Evolutionary conservation across 1,140 invertebrate genomes (phyloP).

Genomic region (Spodoptera litura): DNA sequence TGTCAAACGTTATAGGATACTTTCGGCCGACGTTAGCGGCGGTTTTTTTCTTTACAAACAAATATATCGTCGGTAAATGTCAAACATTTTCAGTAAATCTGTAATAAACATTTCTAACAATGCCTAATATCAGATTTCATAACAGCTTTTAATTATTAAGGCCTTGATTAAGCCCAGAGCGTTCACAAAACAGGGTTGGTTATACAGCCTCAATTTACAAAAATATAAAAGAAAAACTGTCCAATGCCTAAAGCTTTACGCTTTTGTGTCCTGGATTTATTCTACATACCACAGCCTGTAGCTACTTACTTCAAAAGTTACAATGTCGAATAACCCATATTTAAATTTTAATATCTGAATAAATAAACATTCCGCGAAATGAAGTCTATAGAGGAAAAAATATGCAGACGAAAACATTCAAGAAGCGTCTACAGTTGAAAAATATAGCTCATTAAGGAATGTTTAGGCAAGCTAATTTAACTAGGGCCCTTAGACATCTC

Average conservation of each 20-base stretch:
- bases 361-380: slow-evolving; percentile 46
- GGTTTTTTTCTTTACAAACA: no score
- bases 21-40: background rate
- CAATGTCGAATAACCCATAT: slow-evolving; percentile 17
- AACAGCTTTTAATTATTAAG: no score
- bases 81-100: background rate
- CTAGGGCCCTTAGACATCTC: slow-evolving; percentile 64
- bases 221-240: slow-evolving; percentile 16
- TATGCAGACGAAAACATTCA: slow-evolving; percentile 61
- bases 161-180: no score
- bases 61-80: no score
- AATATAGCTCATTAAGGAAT: slow-evolving; percentile 75
- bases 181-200: no score
- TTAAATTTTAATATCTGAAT: slow-evolving; percentile 45
- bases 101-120: background rate
- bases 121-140: background rate
- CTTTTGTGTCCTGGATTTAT: slow-evolving; percentile 33
- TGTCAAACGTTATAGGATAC: background rate
- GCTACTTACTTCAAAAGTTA: slow-evolving; percentile 17
- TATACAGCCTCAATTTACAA: background rate
- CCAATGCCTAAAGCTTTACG: slow-evolving; percentile 7
- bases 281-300: slow-evolving; percentile 4
- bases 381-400: slow-evolving; percentile 56
- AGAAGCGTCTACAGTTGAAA: slow-evolving; percentile 65
- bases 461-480: slow-evolving; percentile 74